These are phyloP conservation scores for Microplitis demolitor DNA, from an alignment of 1,140 invertebrate species.

Conservation along the genomic window DNA sequence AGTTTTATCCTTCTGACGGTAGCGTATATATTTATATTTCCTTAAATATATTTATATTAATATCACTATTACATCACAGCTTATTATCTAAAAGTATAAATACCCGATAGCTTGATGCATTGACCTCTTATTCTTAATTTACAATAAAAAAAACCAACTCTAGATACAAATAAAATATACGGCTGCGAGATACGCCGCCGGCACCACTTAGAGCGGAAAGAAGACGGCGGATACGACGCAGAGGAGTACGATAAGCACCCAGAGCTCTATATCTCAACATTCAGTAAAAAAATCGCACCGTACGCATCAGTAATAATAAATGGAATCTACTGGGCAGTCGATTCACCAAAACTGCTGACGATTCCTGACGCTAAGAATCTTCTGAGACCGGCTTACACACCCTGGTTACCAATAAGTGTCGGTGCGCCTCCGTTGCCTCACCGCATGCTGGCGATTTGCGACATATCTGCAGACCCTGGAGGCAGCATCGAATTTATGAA, in stretches of 20 bases:
- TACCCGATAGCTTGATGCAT: not conserved
- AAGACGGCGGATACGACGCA: slow-evolving; percentile 87
- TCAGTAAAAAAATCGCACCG: slow-evolving; percentile 96
- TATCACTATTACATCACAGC: no score
- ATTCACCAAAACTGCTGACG: slow-evolving; percentile 93
- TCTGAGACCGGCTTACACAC: slow-evolving; percentile 83
- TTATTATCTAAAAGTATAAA: not conserved
- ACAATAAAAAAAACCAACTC: slow-evolving; percentile 1
- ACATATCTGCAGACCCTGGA: slow-evolving; percentile 98
- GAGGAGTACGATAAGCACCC: slow-evolving; percentile 93
- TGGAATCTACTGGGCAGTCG: slow-evolving; percentile 98
- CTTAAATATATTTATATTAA: no score
- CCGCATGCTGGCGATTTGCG: slow-evolving; percentile 90
- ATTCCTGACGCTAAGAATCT: slow-evolving; percentile 98
- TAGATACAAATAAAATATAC: slow-evolving; percentile 91
- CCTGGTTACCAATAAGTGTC: slow-evolving; percentile 87
- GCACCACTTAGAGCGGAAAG: slow-evolving; percentile 91
- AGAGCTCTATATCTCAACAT: slow-evolving; percentile 93
- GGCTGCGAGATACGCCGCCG: slow-evolving; percentile 91
- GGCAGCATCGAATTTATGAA: slow-evolving; percentile 99
- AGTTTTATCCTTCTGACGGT: no score
- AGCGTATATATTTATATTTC: no score
- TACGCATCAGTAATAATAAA: slow-evolving; percentile 97
- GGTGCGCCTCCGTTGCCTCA: slow-evolving; percentile 91
- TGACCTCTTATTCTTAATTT: not conserved